Evolutionary conservation across 2,888 invertebrate genomes (phyloP), one percentile per base, ranked within the genome.

Genomic region (Syrista parreyssii): DNA sequence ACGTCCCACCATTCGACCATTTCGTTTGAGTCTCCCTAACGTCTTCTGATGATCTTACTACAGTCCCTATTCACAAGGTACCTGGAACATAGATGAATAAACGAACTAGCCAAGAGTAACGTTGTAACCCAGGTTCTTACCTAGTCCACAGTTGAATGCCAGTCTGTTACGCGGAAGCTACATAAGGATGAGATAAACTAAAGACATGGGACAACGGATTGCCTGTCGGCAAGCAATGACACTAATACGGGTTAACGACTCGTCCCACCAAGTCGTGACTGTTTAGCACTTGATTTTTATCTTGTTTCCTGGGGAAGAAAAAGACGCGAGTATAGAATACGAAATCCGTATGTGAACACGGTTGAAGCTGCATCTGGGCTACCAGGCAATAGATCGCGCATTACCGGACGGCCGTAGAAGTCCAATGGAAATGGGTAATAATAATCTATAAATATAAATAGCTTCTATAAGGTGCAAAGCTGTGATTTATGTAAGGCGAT

Each of bases 151-250:
- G 76, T 82, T 83, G 83, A 87, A 85, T 85, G 84, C 83, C 83
- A 82, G 83, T 83, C 84, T 84, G 87, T 87, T 86, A 88, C 87
- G 84, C 88, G 87, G 87, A 87, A 87, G 88, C 55, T 23, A 55
- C 55, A 55, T 85, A 82, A 78, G 82, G 81, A 76, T 80, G 78
- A 80, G 78, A 82, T 81, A 82, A 82, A 77, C 76, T 80, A 82
- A 74, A 80, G 80, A 79, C 75, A 76, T 76, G 76, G 81, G 83
- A 87, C 87, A 88, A 88, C 86, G 82, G 80, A 86, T 86, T 82
- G 82, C 79, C 83, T 87, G 88, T 86, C 86, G 82, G 75, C 69
- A 81, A 83, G 82, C 85, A 84, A 84, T 85, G 86, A 84, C 85
- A 83, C 81, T 79, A 78, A 82, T 76, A 69, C 80, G 81, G 85